phyloP scores from a whole-genome alignment of 2,888 invertebrate species.

The Troides helena region DNA sequence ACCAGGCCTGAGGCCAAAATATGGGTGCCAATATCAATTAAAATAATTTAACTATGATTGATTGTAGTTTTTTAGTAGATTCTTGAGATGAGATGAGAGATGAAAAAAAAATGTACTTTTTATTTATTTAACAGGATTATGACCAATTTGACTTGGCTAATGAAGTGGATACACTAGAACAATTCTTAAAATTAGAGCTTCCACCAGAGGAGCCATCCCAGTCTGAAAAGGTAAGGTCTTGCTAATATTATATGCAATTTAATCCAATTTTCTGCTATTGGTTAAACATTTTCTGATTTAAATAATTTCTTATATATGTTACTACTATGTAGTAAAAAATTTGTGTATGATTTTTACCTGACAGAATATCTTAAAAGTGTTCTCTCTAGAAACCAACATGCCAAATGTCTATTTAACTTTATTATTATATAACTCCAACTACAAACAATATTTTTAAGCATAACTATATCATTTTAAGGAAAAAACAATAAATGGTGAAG shows the following conservation, averaged over 20 bases:
- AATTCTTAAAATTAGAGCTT: constrained; percentile 88
- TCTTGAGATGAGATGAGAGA: neutral
- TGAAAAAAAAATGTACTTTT: neutral
- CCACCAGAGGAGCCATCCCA: constrained; percentile 67
- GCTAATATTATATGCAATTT: neutral
- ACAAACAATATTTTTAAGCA: neutral
- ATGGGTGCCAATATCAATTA: no score
- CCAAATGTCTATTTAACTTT: neutral
- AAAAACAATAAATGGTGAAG: constrained; percentile 63
- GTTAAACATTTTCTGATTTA: no score
- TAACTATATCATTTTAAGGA: constrained; percentile 46
- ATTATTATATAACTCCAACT: neutral
- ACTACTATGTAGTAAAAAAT: no score
- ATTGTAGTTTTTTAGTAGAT: no score
- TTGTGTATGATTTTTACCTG: no score
- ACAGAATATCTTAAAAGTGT: no score
- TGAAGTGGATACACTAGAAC: constrained; percentile 93
- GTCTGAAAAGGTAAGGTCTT: constrained; percentile 45
- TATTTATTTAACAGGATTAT: constrained; percentile 86
- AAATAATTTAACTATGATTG: no score
- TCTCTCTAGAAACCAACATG: no score
- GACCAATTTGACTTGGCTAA: constrained; percentile 95
- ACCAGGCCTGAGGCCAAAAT: no score
- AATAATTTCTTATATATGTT: no score
- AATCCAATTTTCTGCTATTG: neutral